A percentile compares a stretch with the other conserved stretches of the same genome.
Evolutionary conservation across 2,888 invertebrate species (phyloP).

Genomic region (Ceramica pisi): DNA sequence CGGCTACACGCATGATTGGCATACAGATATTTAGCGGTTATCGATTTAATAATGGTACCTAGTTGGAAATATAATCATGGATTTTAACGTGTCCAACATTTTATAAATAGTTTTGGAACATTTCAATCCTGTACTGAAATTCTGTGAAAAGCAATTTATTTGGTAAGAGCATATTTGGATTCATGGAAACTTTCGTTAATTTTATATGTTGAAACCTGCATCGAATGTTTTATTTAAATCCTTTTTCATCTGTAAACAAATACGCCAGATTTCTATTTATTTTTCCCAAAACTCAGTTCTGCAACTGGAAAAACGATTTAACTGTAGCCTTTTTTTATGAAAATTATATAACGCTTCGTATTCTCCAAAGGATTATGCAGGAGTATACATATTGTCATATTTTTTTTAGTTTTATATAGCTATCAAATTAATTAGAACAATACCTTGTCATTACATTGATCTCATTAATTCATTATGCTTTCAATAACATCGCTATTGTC

Average conservation of each 20-base stretch:
- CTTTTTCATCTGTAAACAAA: neutral
- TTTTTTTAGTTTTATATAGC: too few relatives aligned
- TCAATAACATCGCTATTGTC: conserved; percentile 16
- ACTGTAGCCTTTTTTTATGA: too few relatives aligned
- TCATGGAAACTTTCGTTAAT: neutral
- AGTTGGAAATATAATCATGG: neutral
- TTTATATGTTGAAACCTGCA: neutral
- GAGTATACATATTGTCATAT: too few relatives aligned
- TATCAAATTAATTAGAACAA: conserved; percentile 3
- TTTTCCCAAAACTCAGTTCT: neutral
- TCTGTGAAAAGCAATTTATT: conserved; percentile 1
- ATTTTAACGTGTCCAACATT: neutral
- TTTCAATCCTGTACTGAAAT: neutral
- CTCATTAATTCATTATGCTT: conserved; percentile 5
- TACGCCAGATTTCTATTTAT: too few relatives aligned
- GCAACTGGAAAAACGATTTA: neutral
- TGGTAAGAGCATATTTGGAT: neutral
- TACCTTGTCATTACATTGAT: neutral
- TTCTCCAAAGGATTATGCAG: too few relatives aligned
- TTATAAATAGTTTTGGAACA: neutral
- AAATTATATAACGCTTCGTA: too few relatives aligned
- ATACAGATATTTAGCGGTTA: neutral
- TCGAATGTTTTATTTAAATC: conserved; percentile 2
- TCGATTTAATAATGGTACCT: neutral
- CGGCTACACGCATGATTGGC: neutral